Percentiles rank a stretch among this genome's conserved stretches.
Conservation (phyloP, 2,888 invertebrate species). For the Leucania comma region DNA sequence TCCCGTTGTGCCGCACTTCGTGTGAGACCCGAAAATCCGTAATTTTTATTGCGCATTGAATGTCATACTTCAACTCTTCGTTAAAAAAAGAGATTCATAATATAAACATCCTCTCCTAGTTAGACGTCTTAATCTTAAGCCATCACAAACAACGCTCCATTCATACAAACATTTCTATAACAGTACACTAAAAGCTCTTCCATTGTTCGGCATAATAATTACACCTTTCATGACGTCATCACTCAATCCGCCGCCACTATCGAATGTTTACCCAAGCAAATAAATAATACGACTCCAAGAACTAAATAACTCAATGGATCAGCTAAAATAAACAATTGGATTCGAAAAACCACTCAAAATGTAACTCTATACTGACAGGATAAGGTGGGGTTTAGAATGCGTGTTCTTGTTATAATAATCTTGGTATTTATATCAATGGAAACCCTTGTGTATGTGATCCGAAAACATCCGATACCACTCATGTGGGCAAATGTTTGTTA, state of each 20-base stretch:
- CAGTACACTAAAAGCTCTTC: constrained; percentile 28
- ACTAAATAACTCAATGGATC: constrained; percentile 75
- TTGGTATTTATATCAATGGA: constrained; percentile 78
- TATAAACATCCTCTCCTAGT: background rate
- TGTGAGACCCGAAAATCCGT: too few species aligned
- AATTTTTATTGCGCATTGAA: too few species aligned
- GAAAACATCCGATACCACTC: constrained; percentile 84
- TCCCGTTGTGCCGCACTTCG: too few species aligned
- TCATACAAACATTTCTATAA: constrained; percentile 32
- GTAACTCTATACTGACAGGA: background rate
- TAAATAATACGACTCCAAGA: constrained; percentile 77
- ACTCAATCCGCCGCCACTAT: constrained; percentile 70
- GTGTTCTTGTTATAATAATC: constrained; percentile 36
- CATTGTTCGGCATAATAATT: constrained; percentile 45
- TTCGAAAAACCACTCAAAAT: background rate
- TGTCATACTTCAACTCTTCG: too few species aligned
- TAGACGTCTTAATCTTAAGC: background rate
- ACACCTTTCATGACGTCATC: constrained; percentile 69
- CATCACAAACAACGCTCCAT: constrained; percentile 29
- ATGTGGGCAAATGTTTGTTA: constrained; percentile 79
- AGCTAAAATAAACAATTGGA: constrained; percentile 76
- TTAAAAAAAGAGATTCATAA: too few species aligned
- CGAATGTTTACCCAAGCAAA: constrained; percentile 77
- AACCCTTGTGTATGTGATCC: constrained; percentile 83
- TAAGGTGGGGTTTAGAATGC: constrained; percentile 55